phyloP scores from a whole-genome alignment of 2,113 vertebrate genomes.

The Amphiprion ocellaris region DNA sequence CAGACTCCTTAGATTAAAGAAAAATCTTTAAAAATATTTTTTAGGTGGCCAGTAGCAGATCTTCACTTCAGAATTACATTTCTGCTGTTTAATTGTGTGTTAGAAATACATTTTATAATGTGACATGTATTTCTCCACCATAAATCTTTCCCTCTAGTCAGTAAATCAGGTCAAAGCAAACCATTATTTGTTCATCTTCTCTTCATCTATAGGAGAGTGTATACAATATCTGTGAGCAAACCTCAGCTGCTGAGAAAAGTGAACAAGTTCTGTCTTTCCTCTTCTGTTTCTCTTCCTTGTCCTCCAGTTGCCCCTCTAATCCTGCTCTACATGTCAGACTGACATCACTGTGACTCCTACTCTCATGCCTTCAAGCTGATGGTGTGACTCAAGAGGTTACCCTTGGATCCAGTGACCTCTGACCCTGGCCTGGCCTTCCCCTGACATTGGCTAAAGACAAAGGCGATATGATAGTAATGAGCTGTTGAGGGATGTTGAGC shows the following conservation, averaged over 20 bases:
- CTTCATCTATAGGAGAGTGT: neutral
- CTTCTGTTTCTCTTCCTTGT: slow-evolving; percentile 75
- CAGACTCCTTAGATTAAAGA: slow-evolving; percentile 21
- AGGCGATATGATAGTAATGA: slow-evolving; percentile 59
- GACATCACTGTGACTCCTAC: slow-evolving; percentile 79
- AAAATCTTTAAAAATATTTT: neutral
- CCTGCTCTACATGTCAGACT: slow-evolving; percentile 77
- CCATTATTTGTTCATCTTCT: neutral
- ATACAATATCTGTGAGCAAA: neutral
- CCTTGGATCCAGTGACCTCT: slow-evolving; percentile 46
- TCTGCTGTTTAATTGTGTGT: neutral
- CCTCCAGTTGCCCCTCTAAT: slow-evolving; percentile 84
- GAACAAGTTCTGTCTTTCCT: slow-evolving; percentile 16
- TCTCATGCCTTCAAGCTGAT: slow-evolving; percentile 80
- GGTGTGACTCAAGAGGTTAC: slow-evolving; percentile 70
- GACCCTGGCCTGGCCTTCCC: slow-evolving; percentile 76
- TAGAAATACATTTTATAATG: neutral
- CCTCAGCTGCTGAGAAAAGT: slow-evolving; percentile 25
- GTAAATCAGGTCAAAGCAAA: neutral
- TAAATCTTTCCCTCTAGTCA: neutral
- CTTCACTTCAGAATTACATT: neutral
- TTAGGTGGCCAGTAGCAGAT: slow-evolving; percentile 7
- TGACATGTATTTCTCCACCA: neutral
- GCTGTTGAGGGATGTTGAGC: slow-evolving; percentile 35
- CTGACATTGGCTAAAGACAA: slow-evolving; percentile 78